Conservation (phyloP, 2,888 invertebrate species). For the Drosophila basisetae region DNA sequence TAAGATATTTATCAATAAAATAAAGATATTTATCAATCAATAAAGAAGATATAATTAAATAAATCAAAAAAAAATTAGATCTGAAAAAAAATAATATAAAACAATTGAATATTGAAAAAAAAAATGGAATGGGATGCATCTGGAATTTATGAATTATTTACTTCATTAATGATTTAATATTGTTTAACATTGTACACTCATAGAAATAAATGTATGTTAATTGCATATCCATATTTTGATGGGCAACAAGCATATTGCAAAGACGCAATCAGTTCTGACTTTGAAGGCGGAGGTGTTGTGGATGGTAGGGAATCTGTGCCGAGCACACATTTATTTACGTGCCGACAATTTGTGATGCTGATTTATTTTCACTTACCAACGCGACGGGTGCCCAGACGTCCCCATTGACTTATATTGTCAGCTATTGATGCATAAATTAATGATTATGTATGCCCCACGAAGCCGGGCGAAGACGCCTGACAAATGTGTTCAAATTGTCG, state of each 20-base stretch:
- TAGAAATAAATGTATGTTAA: background rate
- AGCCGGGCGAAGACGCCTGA: slow-evolving; percentile 52
- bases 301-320: background rate
- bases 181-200: background rate
- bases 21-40: too few species aligned
- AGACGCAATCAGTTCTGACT: slow-evolving; percentile 31
- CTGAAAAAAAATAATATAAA: background rate
- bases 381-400: slow-evolving; percentile 70
- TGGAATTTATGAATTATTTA: background rate
- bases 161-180: background rate
- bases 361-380: slow-evolving; percentile 73
- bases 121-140: background rate
- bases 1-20: background rate
- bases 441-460: slow-evolving; percentile 62
- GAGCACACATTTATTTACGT: slow-evolving; percentile 68
- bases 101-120: background rate
- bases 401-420: slow-evolving; percentile 78
- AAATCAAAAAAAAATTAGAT: background rate
- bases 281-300: background rate
- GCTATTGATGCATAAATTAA: slow-evolving; percentile 79
- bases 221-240: background rate
- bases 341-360: slow-evolving; percentile 66
- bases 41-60: background rate
- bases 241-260: slow-evolving; percentile 37
- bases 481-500: slow-evolving; percentile 67